Conservation (phyloP, 2,113 vertebrate species). For the Indri indri region DNA sequence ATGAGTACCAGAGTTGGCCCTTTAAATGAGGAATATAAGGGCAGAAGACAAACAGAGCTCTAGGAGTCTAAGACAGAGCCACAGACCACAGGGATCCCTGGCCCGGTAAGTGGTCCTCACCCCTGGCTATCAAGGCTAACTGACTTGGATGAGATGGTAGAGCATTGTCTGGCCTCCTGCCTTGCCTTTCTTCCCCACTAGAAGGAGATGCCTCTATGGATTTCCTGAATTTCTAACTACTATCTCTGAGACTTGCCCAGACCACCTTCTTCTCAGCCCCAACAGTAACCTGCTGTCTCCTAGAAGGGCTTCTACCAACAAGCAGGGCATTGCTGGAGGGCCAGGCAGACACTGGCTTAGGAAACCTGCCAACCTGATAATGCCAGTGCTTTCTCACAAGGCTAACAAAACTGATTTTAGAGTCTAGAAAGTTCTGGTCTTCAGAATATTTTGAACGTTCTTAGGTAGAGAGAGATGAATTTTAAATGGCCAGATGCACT, state of each 20-base stretch:
- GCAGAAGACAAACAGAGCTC: not conserved
- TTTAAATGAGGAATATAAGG: not conserved
- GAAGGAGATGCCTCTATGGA: not conserved
- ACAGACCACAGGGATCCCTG: not conserved
- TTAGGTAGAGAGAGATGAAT: not conserved
- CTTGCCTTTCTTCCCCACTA: not conserved
- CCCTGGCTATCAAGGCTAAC: too few species aligned
- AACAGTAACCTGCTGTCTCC: not conserved
- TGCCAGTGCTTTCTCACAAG: not conserved
- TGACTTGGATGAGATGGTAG: not conserved
- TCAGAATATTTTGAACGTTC: not conserved
- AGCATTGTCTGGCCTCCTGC: rapidly evolving
- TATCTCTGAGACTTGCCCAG: not conserved
- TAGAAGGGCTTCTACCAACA: not conserved
- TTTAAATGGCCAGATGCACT: not conserved
- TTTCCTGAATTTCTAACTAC: not conserved
- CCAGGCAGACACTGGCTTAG: not conserved
- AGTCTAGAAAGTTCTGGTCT: not conserved
- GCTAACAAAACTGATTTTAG: not conserved
- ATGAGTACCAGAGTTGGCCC: not conserved
- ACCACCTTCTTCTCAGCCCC: not conserved
- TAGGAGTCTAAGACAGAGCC: not conserved
- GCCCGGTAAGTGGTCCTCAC: not conserved
- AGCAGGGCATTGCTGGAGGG: not conserved
- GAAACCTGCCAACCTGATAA: not conserved